Conservation (phyloP, 1,140 invertebrate genomes). For the Galendromus occidentalis region DNA sequence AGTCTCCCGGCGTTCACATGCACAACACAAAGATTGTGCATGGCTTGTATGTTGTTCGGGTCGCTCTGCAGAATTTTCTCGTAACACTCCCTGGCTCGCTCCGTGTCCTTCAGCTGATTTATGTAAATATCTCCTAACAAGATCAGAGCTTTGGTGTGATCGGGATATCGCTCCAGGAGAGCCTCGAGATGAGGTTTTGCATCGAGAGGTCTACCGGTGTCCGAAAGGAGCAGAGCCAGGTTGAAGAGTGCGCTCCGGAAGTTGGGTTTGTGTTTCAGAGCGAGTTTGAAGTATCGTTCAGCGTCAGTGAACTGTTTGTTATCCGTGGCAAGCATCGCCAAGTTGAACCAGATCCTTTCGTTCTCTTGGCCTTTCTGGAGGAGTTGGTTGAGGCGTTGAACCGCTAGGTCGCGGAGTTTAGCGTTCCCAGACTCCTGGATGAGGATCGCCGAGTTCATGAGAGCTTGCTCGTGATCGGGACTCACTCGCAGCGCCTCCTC, state of each 20-base stretch:
- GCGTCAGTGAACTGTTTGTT: conserved; percentile 65
- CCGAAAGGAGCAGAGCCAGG: conserved; percentile 66
- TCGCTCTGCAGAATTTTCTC: conserved; percentile 62
- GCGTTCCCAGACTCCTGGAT: conserved; percentile 40
- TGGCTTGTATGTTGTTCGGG: conserved; percentile 73
- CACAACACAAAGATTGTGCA: conserved; percentile 89
- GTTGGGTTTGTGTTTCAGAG: conserved; percentile 41
- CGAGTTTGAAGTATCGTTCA: conserved; percentile 66
- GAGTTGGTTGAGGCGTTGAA: conserved; percentile 44
- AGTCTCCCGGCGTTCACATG: conserved; percentile 74
- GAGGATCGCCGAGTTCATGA: conserved; percentile 83
- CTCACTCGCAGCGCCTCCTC: conserved; percentile 79
- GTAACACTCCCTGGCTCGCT: conserved; percentile 80
- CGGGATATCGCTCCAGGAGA: conserved; percentile 68
- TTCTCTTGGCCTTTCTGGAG: conserved; percentile 48
- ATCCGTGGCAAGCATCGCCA: conserved; percentile 91
- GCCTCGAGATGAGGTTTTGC: conserved; percentile 80
- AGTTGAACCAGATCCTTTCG: conserved; percentile 76
- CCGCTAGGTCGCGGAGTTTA: conserved; percentile 20
- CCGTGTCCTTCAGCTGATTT: conserved; percentile 80
- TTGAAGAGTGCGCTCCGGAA: conserved; percentile 87
- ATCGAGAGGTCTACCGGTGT: conserved; percentile 64
- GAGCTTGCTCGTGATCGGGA: conserved; percentile 70
- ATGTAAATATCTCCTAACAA: conserved; percentile 89
- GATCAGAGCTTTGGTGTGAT: conserved; percentile 83